phyloP scores from a whole-genome alignment of 1,140 invertebrate genomes.

The Oncopodura yosiiana region DNA sequence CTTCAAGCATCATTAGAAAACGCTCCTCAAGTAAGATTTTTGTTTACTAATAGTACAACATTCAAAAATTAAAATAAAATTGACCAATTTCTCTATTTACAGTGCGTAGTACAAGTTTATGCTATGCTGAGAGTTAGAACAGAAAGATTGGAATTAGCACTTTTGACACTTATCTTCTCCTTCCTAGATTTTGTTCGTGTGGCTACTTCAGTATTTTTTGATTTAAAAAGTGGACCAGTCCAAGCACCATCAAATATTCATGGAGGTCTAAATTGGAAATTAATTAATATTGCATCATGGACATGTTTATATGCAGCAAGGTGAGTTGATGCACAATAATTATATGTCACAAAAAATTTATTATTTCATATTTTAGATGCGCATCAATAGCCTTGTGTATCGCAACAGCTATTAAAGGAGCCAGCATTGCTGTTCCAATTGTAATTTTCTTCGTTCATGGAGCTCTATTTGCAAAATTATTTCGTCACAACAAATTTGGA shows the following conservation, averaged over 20 bases:
- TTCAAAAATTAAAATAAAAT: neutral
- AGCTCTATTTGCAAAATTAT: conserved; percentile 14
- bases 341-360: neutral
- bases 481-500: conserved; percentile 17
- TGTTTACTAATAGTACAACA: neutral
- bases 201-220: conserved; percentile 17
- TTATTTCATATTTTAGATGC: neutral
- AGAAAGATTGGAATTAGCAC: conserved; percentile 14
- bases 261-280: conserved; percentile 8
- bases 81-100: neutral
- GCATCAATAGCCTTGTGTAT: conserved; percentile 15
- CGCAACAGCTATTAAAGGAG: conserved; percentile 1
- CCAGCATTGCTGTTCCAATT: neutral
- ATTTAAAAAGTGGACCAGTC: conserved; percentile 21
- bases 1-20: conserved; percentile 32
- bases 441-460: conserved; percentile 7
- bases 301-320: conserved; percentile 22
- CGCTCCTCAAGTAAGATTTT: conserved; percentile 25
- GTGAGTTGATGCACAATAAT: neutral
- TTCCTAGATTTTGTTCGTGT: conserved; percentile 32
- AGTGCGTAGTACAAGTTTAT: conserved; percentile 27
- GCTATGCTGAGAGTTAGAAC: conserved; percentile 17
- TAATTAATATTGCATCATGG: conserved; percentile 22
- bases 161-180: conserved; percentile 23
- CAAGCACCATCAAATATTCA: conserved; percentile 12